Base-by-base conservation (phyloP, 2,797 vertebrate genomes). In the Melanotaenia pygmaea region DNA sequence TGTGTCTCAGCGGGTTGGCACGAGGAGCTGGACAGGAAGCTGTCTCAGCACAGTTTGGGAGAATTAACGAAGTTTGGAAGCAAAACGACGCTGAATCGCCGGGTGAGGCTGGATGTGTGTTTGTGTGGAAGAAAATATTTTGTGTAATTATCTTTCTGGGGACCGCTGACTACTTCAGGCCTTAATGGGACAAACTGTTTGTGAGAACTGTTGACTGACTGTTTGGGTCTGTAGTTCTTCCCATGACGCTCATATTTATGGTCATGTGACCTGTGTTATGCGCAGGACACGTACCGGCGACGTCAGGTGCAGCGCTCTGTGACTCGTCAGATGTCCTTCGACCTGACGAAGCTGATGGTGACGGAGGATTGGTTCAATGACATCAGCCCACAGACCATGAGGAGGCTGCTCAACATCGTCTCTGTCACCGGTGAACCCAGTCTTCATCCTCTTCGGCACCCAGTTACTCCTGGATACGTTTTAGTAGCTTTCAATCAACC, bases 341-440 rank as follows among this genome's bases (percentile, higher is more conserved):
- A 99, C 84, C 92, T 99, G 71, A 96, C 97, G 0, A 99, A 99
- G 76, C 93, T 99, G 79, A 91, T 99, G 88, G 96, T 99, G 75
- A 97, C 97, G 0, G 98, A 99, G 85, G 98, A 99, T 70, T 99
- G 98, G 98, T 99, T 99, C 92, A 98, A 94, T 47, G 98, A 99
- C 91, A 99, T 99, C 90, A 99, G 97, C 72, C 98, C 98, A 0
- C 98, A 99, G 93, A 97, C 96, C 40, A 98, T 99, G 98, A 95
- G 98, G 77, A 92, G 98, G 65, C 90, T 99, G 45, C 95, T 99
- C 16, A 99, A 99, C 90, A 99, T 99, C 70, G 97, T 99, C 58
- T 99, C 98, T 0, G 96, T 99, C 77, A 99, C 98, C 54, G 98
- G 97, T 79, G 28, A 56, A 1, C n/a, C 18, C 0, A n/a, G 6